These are phyloP conservation scores for Baccha elongata DNA, from an alignment of 2,888 invertebrate genomes.

Conservation along the genomic window DNA sequence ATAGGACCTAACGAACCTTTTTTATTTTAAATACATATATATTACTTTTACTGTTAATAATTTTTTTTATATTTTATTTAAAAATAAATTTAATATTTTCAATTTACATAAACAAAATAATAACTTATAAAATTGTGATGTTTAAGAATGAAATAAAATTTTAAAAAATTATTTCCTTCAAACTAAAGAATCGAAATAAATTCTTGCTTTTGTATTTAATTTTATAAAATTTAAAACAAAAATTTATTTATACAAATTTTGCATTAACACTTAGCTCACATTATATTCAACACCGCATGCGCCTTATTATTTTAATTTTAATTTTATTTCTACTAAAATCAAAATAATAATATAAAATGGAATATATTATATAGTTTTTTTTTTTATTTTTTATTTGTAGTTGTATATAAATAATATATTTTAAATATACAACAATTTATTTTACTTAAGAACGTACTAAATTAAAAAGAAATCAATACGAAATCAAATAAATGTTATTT, in stretches of 20 bases:
- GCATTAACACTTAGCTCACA: constrained; percentile 52
- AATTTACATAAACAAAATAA: constrained; percentile 38
- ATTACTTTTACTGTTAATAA: constrained; percentile 33
- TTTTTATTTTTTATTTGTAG: constrained; percentile 48
- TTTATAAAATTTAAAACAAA: constrained; percentile 19
- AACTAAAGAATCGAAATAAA: constrained; percentile 49
- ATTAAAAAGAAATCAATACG: not conserved
- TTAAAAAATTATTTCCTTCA: constrained; percentile 29
- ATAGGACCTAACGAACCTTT: constrained; percentile 14
- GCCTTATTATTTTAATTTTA: constrained; percentile 59
- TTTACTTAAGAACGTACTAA: constrained; percentile 27
- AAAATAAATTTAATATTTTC: constrained; percentile 21
- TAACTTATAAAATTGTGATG: constrained; percentile 63
- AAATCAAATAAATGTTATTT: constrained; percentile 12
- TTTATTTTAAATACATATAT: constrained; percentile 28
- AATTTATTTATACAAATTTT: constrained; percentile 51
- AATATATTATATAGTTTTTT: constrained; percentile 43
- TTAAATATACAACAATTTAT: constrained; percentile 6
- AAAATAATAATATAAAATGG: constrained; percentile 35
- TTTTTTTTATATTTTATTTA: constrained; percentile 42
- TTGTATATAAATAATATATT: constrained; percentile 45
- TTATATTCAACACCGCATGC: constrained; percentile 66
- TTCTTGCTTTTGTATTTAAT: constrained; percentile 46
- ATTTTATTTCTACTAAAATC: constrained; percentile 41
- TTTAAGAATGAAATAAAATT: constrained; percentile 38